Conservation (phyloP, 2,888 invertebrate genomes). For the Rhabditophanes sp. region DNA sequence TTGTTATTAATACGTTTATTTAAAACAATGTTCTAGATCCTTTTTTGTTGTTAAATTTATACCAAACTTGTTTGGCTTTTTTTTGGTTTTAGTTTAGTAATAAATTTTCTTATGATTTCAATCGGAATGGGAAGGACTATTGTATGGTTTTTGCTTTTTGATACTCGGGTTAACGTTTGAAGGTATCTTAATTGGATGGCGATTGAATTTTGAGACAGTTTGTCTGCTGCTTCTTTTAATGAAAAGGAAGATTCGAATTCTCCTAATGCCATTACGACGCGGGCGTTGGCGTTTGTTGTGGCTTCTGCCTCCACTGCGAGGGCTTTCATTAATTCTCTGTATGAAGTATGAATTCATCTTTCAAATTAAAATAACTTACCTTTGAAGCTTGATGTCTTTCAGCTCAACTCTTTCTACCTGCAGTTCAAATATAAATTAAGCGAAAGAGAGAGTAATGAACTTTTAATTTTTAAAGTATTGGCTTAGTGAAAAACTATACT, state of each 20-base stretch:
- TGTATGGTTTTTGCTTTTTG: slow-evolving; percentile 29
- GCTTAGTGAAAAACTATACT: too few relatives aligned
- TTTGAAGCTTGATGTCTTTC: slow-evolving; percentile 33
- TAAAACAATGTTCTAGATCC: too few relatives aligned
- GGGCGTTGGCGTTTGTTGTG: slow-evolving; percentile 27
- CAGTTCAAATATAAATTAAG: too few relatives aligned
- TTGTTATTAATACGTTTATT: too few relatives aligned
- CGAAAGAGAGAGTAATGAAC: too few relatives aligned
- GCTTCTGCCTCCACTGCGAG: slow-evolving; percentile 38
- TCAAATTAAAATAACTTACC: too few relatives aligned
- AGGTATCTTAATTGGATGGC: slow-evolving; percentile 31
- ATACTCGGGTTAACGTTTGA: slow-evolving; percentile 28
- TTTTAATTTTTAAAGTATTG: too few relatives aligned
- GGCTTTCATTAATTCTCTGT: slow-evolving; percentile 24
- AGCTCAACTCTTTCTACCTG: slow-evolving; percentile 38
- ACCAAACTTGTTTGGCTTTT: too few relatives aligned
- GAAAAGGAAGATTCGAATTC: slow-evolving; percentile 27
- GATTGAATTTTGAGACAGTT: slow-evolving; percentile 18
- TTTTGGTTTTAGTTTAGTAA: slow-evolving; percentile 5
- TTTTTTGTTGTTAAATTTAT: too few relatives aligned
- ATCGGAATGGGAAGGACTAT: slow-evolving; percentile 24
- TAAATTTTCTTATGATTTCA: slow-evolving; percentile 11
- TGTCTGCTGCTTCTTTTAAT: slow-evolving; percentile 25
- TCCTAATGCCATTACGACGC: slow-evolving; percentile 27
- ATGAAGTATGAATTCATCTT: too few relatives aligned